Percentiles rank a stretch among this genome's conserved stretches.
These are phyloP conservation scores for Sebastes cheni DNA, from an alignment of 2,797 vertebrate genomes.

Conservation along the genomic window DNA sequence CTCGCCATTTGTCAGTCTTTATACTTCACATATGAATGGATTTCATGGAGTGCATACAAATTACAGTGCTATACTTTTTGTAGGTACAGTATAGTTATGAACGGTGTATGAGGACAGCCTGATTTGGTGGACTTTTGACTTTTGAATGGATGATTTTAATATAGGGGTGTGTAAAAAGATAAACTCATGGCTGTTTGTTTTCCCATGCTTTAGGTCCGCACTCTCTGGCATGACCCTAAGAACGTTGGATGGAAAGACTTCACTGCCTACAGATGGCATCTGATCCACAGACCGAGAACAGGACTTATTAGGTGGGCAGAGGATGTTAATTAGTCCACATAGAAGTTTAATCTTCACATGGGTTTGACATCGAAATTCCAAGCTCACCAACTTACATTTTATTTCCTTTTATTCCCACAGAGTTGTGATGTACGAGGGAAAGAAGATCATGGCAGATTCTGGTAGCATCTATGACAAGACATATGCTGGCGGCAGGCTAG, in stretches of 20 bases:
- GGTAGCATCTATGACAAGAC: slow-evolving; percentile 98
- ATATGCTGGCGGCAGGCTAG: slow-evolving; percentile 94
- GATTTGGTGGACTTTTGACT: not conserved
- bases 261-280: slow-evolving; percentile 98
- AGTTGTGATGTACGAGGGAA: slow-evolving; percentile 98
- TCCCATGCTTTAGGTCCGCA: slow-evolving; percentile 85
- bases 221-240: slow-evolving; percentile 97
- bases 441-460: slow-evolving; percentile 98
- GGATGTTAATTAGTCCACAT: not conserved
- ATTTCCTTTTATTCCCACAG: slow-evolving; percentile 66
- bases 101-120: no score
- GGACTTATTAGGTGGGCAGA: slow-evolving; percentile 90
- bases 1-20: no score
- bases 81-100: no score
- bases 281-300: slow-evolving; percentile 96
- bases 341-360: not conserved
- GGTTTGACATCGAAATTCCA: not conserved
- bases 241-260: slow-evolving; percentile 98
- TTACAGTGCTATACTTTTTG: no score
- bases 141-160: not conserved
- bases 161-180: not conserved
- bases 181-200: not conserved
- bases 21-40: no score
- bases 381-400: not conserved
- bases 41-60: no score